Conservation (phyloP, 2,797 vertebrate genomes). For the Xyrichtys novacula region DNA sequence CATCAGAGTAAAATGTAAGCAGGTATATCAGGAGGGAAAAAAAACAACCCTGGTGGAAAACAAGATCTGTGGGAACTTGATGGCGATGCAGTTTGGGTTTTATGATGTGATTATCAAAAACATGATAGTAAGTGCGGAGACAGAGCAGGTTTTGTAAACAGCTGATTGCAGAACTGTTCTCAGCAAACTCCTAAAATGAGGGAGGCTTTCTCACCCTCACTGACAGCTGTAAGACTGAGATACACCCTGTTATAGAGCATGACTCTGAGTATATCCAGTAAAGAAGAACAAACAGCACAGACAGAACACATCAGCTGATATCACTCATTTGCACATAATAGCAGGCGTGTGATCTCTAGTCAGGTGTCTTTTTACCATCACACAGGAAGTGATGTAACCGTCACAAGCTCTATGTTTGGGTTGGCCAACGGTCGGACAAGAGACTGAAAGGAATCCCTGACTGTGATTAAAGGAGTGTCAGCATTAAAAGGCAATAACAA, state of each 20-base stretch:
- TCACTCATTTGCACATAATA: neutral
- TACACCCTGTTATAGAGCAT: too few species aligned
- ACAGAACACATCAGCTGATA: neutral
- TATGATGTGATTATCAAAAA: conserved; percentile 10
- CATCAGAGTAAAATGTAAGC: neutral
- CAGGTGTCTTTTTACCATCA: neutral
- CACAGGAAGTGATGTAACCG: neutral
- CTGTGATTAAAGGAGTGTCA: neutral
- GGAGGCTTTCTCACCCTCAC: neutral
- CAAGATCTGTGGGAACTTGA: conserved; percentile 20
- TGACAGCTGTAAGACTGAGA: neutral
- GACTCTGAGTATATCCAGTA: neutral
- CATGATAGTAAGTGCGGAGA: conserved; percentile 6
- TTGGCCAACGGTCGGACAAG: neutral
- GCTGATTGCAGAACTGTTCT: neutral
- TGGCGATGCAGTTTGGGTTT: conserved; percentile 1
- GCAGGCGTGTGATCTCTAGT: neutral
- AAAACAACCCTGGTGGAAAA: too few species aligned
- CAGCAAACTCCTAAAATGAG: too few species aligned
- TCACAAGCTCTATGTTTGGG: neutral
- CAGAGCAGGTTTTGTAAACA: conserved; percentile 11
- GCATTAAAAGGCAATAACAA: neutral
- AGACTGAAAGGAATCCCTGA: neutral
- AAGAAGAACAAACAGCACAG: neutral
- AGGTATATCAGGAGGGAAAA: neutral